Percentiles rank a stretch among this genome's conserved stretches.
Conservation (phyloP, 2,888 invertebrate species). For the Tipula lateralis region DNA sequence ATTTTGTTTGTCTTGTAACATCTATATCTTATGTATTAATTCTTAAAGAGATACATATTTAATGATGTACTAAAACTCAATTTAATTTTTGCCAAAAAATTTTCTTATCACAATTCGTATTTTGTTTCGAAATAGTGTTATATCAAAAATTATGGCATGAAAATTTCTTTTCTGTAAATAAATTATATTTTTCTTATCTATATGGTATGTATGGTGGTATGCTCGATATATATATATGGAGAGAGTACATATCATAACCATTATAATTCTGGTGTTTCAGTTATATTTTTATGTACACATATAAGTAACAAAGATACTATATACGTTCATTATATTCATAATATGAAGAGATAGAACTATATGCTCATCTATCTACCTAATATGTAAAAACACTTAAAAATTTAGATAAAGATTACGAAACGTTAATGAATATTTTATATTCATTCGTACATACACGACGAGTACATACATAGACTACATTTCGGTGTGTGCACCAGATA, state of each 20-base stretch:
- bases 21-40: not conserved
- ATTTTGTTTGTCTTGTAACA: not conserved
- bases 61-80: conserved; percentile 1
- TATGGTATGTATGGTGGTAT: not conserved
- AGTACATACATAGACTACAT: not conserved
- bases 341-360: not conserved
- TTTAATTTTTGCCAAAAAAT: not conserved
- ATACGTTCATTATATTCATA: not conserved
- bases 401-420: conserved; percentile 11
- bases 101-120: not conserved
- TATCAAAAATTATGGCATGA: not conserved
- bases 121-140: not conserved
- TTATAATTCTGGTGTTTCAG: not conserved
- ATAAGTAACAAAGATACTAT: not conserved
- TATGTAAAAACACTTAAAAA: not conserved
- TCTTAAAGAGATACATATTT: not conserved
- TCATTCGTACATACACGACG: not conserved
- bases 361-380: not conserved
- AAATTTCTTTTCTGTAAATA: not conserved
- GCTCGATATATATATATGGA: not conserved
- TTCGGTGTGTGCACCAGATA: not conserved
- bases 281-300: not conserved
- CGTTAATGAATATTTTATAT: not conserved
- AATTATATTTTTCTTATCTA: not conserved
- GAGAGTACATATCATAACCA: not conserved